Evolutionary conservation across 2,113 vertebrate genomes (phyloP), one percentile per base, ranked within the genome.

Genomic region (Morone saxatilis): DNA sequence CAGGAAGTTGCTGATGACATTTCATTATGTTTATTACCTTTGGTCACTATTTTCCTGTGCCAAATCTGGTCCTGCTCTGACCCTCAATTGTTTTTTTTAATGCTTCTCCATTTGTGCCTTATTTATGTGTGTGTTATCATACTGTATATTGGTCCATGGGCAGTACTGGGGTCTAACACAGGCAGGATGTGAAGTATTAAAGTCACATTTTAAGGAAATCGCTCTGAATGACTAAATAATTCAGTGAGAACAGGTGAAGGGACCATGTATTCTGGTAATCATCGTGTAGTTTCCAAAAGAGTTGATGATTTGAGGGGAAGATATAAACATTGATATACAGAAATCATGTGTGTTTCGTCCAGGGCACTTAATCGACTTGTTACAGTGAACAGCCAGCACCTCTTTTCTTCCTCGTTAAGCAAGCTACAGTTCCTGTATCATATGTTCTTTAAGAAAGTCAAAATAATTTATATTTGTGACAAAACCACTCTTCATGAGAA

Each of bases 381-480:
- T 87, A 67, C 80, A 80, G 73, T 68, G 73, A 88, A 75, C 78
- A 83, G 75, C 82, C 86, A 88, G 82, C 76, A 78, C 82, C 78
- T 80, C 69, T 68, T 79, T 76, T 83, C 71, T 84, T 88, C 87
- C 73, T 84, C 70, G 5, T 83, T 74, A 62, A 84, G 56, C 74
- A 85, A 87, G 59, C 81, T 83, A 77, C 74, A 84, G 85, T 86
- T 88, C 77, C 76, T 91, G 81, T 89, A 91, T 88, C 74, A 89
- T 88, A 89, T 92, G 87, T 93, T 94, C 91, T 92, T 88, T 80
- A 86, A 88, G 86, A 83, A 93, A 86, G 86, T 96, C 94, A 94
- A 95, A 97, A 96, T 98, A 97, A 97, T 98, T 98, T 98, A 99
- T 99, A 98, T 98, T 98, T 98, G 97, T 97, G 96, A 96, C 95